phyloP scores from a whole-genome alignment of 2,797 vertebrate genomes.

The Mus minutoides region DNA sequence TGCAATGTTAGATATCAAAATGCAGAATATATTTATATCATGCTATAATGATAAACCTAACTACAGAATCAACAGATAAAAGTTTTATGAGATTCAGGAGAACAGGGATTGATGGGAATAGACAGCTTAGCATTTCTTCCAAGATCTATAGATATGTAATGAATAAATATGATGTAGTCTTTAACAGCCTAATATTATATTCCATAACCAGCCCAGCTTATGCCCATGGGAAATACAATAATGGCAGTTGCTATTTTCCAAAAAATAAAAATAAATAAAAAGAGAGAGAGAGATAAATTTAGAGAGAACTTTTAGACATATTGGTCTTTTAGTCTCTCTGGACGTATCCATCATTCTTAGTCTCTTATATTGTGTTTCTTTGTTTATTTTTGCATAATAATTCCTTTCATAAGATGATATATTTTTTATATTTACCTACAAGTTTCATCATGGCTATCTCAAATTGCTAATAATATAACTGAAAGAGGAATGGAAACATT shows the following conservation, averaged over 20 bases:
- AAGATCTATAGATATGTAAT: background rate
- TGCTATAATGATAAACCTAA: background rate
- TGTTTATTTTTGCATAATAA: background rate
- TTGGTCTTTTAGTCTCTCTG: background rate
- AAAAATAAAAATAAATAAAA: too few relatives aligned
- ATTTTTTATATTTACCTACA: background rate
- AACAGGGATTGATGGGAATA: background rate
- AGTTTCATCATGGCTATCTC: background rate
- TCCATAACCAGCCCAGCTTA: background rate
- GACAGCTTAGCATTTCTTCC: background rate
- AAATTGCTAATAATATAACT: background rate
- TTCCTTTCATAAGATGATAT: background rate
- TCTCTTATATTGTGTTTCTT: background rate
- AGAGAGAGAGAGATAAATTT: background rate
- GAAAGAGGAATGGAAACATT: background rate
- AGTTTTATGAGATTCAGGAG: background rate
- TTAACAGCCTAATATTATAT: constrained; percentile 4
- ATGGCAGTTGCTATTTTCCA: background rate
- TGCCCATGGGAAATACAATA: background rate
- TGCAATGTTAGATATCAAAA: background rate
- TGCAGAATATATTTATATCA: background rate
- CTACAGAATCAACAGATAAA: background rate
- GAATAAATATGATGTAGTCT: background rate
- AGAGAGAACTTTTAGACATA: background rate
- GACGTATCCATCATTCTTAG: fast-evolving